phyloP scores from a whole-genome alignment of 2,113 vertebrate genomes.

The Phalacrocorax pelagicus region DNA sequence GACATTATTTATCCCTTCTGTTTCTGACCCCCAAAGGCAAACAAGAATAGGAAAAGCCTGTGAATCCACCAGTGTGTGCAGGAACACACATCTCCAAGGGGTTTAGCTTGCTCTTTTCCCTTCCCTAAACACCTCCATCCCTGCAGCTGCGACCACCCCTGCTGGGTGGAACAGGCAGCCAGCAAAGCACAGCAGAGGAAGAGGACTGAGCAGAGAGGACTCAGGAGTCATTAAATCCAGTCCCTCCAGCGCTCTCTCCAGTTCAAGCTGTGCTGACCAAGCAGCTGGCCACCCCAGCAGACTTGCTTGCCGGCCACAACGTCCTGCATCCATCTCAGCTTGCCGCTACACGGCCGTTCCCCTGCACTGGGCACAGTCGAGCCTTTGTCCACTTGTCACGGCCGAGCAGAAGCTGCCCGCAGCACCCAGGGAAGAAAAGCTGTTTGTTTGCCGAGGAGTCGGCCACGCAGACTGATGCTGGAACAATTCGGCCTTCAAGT shows the following conservation, averaged over 20 bases:
- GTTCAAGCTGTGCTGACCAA: neutral
- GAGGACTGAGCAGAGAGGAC: neutral
- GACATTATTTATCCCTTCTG: neutral
- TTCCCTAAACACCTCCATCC: neutral
- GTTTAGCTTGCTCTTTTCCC: neutral
- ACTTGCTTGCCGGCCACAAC: fast-evolving
- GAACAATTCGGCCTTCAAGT: neutral
- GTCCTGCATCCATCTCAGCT: neutral
- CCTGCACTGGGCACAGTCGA: neutral
- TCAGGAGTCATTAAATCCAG: neutral
- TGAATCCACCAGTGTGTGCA: neutral
- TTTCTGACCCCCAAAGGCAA: neutral
- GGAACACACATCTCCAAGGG: neutral
- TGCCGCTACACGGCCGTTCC: fast-evolving
- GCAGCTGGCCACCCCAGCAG: neutral
- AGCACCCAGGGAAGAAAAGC: neutral
- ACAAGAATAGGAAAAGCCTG: neutral
- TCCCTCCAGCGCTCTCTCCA: neutral
- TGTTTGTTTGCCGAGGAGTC: neutral
- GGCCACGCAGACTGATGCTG: fast-evolving
- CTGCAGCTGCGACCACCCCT: neutral
- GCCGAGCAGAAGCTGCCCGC: neutral
- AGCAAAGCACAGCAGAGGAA: neutral
- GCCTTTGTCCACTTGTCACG: neutral
- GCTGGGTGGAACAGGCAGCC: neutral